Evolutionary conservation across 2,113 vertebrate genomes (phyloP), one percentile per base, ranked within the genome.

Genomic region (Rhinopomastus cyanomelas): DNA sequence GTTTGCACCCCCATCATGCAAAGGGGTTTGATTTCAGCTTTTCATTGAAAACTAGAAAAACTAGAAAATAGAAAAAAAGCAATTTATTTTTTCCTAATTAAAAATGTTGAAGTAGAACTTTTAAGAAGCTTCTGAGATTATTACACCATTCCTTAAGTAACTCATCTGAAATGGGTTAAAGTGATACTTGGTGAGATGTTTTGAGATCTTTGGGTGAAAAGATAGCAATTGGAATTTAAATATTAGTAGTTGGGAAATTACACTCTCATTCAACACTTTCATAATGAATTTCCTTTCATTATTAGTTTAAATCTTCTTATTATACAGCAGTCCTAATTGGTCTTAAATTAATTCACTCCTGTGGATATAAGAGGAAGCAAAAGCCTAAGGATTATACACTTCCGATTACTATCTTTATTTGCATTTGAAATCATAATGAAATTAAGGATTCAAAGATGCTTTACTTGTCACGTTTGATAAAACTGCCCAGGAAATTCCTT

Each of bases 391-490:
- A 87, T 80, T 84, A 88, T 52, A 56, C 55, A 27, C 66, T 84
- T 80, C 16, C 37, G 37, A 65, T 60, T 77, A 81, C 57, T 68
- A 69, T 82, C 82, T 91, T 66, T 59, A 64, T 79, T 89, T 88
- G 56, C 46, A 61, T 92, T 64, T 90, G 78, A 92, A 94, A 78
- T 77, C 32, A 52, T 52, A 92, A 89, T 69, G 48, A 82, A 62
- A 11, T 64, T 42, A 66, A 86, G 72, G 22, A 79, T 81, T 77
- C 66, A 44, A 69, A 56, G 69, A 69, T 65, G 81, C 39, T 81
- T 21, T 81, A 32, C 51, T 68, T 81, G 62, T 79, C 79, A 37
- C 34, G 39, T 93, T 74, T 87, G 69, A 92, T 87, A 59, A 77
- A 85, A 79, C 11, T 56, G 25, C 20, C 61, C 0, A 5, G 80